Base-by-base conservation (phyloP, 2,113 vertebrate species). In the Ifrita kowaldi region DNA sequence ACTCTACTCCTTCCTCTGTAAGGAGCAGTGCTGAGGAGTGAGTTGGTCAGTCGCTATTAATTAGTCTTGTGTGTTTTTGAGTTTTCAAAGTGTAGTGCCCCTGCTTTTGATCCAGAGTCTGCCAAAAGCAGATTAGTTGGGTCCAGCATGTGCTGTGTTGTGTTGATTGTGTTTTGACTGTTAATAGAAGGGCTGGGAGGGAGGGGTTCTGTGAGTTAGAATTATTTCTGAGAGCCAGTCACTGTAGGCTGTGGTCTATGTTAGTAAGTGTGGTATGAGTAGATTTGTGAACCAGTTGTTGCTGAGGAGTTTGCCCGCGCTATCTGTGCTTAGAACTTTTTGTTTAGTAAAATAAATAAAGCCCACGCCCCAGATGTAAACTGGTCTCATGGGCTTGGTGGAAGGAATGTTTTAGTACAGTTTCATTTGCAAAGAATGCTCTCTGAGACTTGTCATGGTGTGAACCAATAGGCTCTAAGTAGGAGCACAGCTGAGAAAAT, bases 221-320 rank as follows among this genome's bases (percentile, higher is more conserved):
- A 53, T 47, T 80, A 22, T 71, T 83, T 75, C 17, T 80, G 69
- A 47, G 52, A 63, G 17, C 47, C 37, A 41, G 9, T 10, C 21
- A 7, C 32, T 53, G 1, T 7, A 37, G 74, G 11, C 42, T 69
- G 37, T 47, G 30, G 23, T 60, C 14, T 35, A 1, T 0, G 0
- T 62, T 81, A 30, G 0, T 30, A 42, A 39, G 11, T 8, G 52
- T 83, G 47, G 12, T 65, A 18, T 30, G 63, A 68, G 5, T n/a
- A 83, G 46, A 30, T 80, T 35, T n/a, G 27, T 64, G 39, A 44
- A 83, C 60, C 18, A n/a, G 39, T 77, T 82, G 14, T 62, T 82
- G 32, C n/a, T 75, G 56, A 63, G 20, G 22, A 75, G 42, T 59
- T 88, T 79, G 30, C 33, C 50, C 23, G 35, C 0, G 0, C 15